phyloP scores from a whole-genome alignment of 2,888 invertebrate species.

The Agriotes lineatus region DNA sequence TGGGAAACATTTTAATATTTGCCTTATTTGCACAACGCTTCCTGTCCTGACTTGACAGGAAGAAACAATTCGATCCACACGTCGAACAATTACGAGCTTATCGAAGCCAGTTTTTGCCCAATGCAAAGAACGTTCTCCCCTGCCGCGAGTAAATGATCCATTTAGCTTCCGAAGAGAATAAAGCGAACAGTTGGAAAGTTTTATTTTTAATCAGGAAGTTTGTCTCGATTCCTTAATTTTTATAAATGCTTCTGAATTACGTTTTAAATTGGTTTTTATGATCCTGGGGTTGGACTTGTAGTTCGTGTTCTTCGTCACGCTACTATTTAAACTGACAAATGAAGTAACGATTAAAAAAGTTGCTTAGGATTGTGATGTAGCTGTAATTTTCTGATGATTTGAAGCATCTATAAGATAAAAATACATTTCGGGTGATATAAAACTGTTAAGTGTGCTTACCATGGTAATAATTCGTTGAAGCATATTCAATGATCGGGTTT shows the following conservation, averaged over 20 bases:
- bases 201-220: background rate
- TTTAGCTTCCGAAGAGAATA: background rate
- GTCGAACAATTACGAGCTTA: too few species aligned
- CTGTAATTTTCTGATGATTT: too few species aligned
- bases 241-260: background rate
- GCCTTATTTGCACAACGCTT: background rate
- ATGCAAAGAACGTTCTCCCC: background rate
- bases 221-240: background rate
- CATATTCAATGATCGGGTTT: too few species aligned
- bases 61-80: background rate
- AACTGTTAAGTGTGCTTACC: too few species aligned
- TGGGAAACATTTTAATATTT: conserved; percentile 12
- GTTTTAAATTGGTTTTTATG: background rate
- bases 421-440: too few species aligned
- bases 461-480: too few species aligned
- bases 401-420: too few species aligned
- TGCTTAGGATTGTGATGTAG: too few species aligned
- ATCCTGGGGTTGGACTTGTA: background rate
- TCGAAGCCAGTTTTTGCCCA: background rate
- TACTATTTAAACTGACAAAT: too few species aligned
- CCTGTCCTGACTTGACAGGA: background rate
- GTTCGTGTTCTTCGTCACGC: too few species aligned
- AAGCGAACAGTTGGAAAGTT: background rate
- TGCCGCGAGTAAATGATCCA: background rate
- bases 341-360: too few species aligned